Evolutionary conservation across 2,113 vertebrate species (phyloP).

Genomic region (Diphyllodes magnificus): DNA sequence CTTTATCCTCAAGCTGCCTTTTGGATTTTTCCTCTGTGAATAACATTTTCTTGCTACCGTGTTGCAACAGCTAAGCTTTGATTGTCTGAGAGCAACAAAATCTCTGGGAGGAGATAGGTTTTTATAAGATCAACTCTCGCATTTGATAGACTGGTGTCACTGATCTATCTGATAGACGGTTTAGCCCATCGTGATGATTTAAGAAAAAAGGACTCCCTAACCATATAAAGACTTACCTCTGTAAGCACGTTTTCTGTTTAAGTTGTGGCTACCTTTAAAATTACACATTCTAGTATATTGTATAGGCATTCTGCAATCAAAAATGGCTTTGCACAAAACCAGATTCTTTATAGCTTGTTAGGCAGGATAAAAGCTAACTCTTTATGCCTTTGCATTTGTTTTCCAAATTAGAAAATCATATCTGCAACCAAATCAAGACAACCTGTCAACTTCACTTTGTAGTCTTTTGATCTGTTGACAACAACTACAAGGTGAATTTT

Average conservation of each 20-base stretch:
- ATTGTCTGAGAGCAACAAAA: not conserved
- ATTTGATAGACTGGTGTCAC: not conserved
- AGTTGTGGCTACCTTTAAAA: not conserved
- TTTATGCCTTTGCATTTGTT: not conserved
- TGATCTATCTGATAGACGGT: not conserved
- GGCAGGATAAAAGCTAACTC: not conserved
- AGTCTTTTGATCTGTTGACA: not conserved
- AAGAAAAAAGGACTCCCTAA: not conserved
- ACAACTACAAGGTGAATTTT: not conserved
- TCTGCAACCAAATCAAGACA: not conserved
- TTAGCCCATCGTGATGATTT: not conserved
- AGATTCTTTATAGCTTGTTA: not conserved
- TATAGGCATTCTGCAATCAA: not conserved
- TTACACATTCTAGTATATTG: not conserved
- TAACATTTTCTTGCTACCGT: not conserved
- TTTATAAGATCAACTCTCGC: not conserved
- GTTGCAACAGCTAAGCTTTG: not conserved
- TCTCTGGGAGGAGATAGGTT: not conserved
- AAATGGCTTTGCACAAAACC: not conserved
- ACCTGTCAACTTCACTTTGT: not conserved
- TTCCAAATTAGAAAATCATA: not conserved
- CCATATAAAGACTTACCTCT: not conserved
- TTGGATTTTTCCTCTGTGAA: not conserved
- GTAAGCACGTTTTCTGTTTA: not conserved
- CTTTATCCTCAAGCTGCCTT: not conserved